Evolutionary conservation across 2,888 invertebrate genomes (phyloP), one percentile per base, ranked within the genome.

Genomic region (Physocephala rufipes): DNA sequence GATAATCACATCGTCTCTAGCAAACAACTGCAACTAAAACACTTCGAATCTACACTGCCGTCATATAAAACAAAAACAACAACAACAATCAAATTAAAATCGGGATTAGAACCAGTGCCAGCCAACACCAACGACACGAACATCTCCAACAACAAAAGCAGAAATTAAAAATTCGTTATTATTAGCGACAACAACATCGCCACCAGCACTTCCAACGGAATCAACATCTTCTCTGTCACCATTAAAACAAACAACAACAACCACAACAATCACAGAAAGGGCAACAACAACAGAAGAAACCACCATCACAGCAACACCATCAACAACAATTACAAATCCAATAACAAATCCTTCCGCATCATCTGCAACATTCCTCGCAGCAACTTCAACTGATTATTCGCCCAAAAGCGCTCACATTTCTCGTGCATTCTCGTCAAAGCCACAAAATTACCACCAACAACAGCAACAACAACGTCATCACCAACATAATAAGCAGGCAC

Each of bases 11-110:
- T 28, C 70, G 70, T 30, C 71, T 59, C 45, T 64, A 70, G 76
- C 75, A 80, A 80, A 78, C 81, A 79, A 73, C 77, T 76, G 76
- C 82, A 80, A 78, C 79, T 78, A 74, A 81, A 79, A 79, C 83
- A 82, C 73, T 82, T 83, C 75, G 80, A 81, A 76, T 82, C 81
- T 74, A 82, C 82, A 64, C 79, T 82, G 45, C 76, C 74, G 67
- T 53, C 73, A 59, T 68, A 74, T 49, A 21, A 61, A 69, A 76
- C 75, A 80, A 80, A 78, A 80, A 79, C 75, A 28, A 74, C 77
- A 71, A 77, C 81, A 66, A 82, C 83, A 21, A 78, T 81, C 43
- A 81, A 82, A 43, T 75, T 80, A 67, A 77, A 81, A 74, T 71
- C 77, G 70, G 67, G 74, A 73, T 73, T 73, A 74, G 72, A 76